Percentiles rank a stretch among this genome's conserved stretches.
Conservation (phyloP, 2,888 invertebrate genomes). For the Calameuta filiformis region DNA sequence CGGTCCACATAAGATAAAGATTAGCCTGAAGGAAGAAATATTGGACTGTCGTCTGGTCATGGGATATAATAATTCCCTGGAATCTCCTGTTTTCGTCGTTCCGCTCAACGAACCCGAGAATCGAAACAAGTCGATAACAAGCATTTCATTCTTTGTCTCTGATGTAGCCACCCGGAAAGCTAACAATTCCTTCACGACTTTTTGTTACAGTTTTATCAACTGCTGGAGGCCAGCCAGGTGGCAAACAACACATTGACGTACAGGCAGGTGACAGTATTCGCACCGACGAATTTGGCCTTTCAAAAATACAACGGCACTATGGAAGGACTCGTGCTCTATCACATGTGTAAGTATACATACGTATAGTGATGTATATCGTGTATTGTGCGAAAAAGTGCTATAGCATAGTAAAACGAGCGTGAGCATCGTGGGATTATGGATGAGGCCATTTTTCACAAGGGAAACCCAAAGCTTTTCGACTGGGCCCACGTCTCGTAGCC, state of each 20-base stretch:
- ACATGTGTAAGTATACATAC: constrained; percentile 78
- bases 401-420: background rate
- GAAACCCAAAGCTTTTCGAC: background rate
- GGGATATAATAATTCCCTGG: background rate
- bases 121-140: background rate
- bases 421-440: background rate
- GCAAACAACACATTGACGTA: constrained; percentile 80
- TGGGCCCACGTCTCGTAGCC: background rate
- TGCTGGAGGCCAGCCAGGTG: constrained; percentile 78
- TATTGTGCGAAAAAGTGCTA: background rate
- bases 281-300: constrained; percentile 89
- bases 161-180: background rate
- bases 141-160: background rate
- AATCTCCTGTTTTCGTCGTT: background rate
- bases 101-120: background rate
- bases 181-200: constrained; percentile 19
- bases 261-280: constrained; percentile 87
- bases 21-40: no score
- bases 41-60: no score
- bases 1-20: no score
- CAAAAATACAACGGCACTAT: constrained; percentile 75
- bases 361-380: background rate
- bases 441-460: background rate
- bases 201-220: constrained; percentile 80
- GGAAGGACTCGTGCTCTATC: constrained; percentile 78